Conservation (phyloP, 2,888 invertebrate species). For the Agonopterix heracliana region DNA sequence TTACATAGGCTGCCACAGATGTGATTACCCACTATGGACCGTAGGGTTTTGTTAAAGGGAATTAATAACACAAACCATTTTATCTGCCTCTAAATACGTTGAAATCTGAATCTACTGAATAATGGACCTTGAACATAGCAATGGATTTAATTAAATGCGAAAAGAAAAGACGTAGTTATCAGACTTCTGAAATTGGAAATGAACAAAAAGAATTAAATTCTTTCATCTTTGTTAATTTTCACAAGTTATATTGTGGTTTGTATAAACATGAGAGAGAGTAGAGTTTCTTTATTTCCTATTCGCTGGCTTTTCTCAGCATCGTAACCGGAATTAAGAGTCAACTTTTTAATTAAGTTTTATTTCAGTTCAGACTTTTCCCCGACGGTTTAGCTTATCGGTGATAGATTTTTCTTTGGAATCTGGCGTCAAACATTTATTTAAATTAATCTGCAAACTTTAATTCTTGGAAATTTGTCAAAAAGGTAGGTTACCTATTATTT, state of each 20-base stretch:
- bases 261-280: too few species aligned
- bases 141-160: constrained; percentile 2
- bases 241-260: background rate
- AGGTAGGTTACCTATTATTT: too few species aligned
- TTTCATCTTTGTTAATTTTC: too few species aligned
- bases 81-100: background rate
- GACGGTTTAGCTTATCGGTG: constrained; percentile 21
- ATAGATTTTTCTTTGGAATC: constrained; percentile 18
- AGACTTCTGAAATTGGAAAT: too few species aligned
- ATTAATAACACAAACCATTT: background rate
- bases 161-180: too few species aligned
- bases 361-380: constrained; percentile 26
- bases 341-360: constrained; percentile 46
- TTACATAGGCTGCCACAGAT: constrained; percentile 24
- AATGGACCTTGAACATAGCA: constrained; percentile 22
- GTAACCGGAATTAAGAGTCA: constrained; percentile 24
- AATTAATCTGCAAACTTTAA: too few species aligned
- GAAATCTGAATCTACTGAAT: background rate
- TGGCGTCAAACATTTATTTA: too few species aligned
- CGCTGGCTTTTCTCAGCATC: constrained; percentile 15
- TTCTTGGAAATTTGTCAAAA: too few species aligned
- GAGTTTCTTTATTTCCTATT: constrained; percentile 23
- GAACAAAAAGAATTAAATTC: too few species aligned
- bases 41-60: background rate
- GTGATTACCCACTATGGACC: constrained; percentile 24